phyloP scores from a whole-genome alignment of 2,113 vertebrate genomes.

The Anthoscopus minutus region DNA sequence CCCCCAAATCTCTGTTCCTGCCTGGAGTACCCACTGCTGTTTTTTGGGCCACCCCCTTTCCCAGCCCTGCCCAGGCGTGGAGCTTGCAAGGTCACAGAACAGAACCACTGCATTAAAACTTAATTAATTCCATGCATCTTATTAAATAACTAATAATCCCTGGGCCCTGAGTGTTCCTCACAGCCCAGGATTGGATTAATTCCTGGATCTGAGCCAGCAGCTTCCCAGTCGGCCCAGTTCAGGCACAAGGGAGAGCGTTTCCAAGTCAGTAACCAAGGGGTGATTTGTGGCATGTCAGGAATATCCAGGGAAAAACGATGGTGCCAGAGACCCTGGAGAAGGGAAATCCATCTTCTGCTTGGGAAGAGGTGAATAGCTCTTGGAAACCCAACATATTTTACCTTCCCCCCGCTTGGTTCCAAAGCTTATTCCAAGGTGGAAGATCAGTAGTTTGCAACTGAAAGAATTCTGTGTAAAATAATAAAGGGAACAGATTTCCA shows the following conservation, averaged over 20 bases:
- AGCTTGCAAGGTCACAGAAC: neutral
- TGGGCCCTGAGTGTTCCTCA: neutral
- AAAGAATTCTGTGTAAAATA: neutral
- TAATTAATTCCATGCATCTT: conserved; percentile 2
- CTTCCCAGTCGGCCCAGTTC: neutral
- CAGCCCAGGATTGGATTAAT: neutral
- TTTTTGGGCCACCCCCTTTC: neutral
- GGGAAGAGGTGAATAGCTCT: neutral
- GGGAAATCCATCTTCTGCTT: conserved; percentile 35
- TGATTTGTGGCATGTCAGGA: conserved; percentile 37
- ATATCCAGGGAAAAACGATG: conserved; percentile 9
- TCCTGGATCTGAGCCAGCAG: conserved; percentile 8
- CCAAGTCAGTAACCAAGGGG: conserved; percentile 6
- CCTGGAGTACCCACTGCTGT: neutral
- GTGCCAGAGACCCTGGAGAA: neutral
- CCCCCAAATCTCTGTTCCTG: neutral
- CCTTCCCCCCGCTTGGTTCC: neutral
- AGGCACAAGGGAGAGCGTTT: neutral
- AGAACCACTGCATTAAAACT: neutral
- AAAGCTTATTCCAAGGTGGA: neutral
- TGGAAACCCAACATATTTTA: neutral
- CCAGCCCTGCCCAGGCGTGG: neutral
- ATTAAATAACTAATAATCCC: neutral
- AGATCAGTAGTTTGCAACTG: neutral
- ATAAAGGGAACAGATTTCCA: neutral